Percentiles rank a stretch among this genome's conserved stretches.
phyloP scores from a whole-genome alignment of 2,797 vertebrate genomes.

The Clamator glandarius region DNA sequence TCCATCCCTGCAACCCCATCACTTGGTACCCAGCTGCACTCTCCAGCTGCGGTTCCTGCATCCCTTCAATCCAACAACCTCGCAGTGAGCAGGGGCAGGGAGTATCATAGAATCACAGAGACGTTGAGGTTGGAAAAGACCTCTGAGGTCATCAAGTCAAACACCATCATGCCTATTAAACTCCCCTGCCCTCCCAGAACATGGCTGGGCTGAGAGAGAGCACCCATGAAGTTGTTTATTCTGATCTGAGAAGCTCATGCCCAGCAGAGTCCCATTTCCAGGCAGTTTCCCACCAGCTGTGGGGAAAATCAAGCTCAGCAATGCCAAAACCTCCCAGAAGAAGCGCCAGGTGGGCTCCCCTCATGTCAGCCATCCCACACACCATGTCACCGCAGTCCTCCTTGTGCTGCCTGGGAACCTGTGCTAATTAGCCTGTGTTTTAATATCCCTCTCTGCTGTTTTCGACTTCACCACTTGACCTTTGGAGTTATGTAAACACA shows the following conservation, averaged over 20 bases:
- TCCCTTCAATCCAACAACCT: background rate
- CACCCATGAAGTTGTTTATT: background rate
- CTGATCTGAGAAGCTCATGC: background rate
- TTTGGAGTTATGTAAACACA: background rate
- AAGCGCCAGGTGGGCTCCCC: background rate
- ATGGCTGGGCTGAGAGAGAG: background rate
- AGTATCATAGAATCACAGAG: too few relatives aligned
- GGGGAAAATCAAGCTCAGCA: background rate
- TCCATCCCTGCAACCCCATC: background rate
- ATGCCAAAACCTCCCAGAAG: fast-evolving
- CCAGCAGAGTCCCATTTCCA: background rate
- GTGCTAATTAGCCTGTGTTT: background rate
- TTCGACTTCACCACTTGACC: background rate
- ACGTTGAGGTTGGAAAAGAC: too few relatives aligned
- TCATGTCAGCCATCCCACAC: fast-evolving
- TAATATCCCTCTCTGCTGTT: background rate
- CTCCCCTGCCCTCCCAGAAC: background rate
- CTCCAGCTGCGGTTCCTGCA: fast-evolving
- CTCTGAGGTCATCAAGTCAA: too few relatives aligned
- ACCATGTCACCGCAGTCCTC: fast-evolving
- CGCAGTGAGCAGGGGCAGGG: too few relatives aligned
- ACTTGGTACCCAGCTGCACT: background rate
- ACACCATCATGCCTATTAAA: too few relatives aligned
- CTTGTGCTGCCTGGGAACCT: background rate
- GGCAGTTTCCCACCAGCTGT: too few relatives aligned